Evolutionary conservation across 2,888 invertebrate genomes (phyloP).

Genomic region (Hirudinaria manillensis): DNA sequence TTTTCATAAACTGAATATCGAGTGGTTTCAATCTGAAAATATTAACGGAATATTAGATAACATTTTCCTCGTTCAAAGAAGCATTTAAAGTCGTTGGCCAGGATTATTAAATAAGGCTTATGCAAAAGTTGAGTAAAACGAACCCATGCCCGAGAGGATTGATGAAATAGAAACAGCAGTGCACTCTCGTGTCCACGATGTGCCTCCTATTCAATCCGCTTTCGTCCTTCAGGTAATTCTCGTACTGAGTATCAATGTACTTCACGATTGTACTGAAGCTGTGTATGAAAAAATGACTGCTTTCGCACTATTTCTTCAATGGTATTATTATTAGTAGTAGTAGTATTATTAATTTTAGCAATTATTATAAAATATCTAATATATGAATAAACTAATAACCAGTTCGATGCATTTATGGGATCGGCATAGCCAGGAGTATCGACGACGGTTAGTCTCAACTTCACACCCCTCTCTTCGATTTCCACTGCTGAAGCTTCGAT

Average conservation of each 20-base stretch:
- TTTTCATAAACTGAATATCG: constrained; percentile 53
- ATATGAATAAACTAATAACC: constrained; percentile 39
- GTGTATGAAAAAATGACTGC: constrained; percentile 39
- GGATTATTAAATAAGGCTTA: too few relatives aligned
- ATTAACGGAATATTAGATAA: neutral
- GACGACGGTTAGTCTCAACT: constrained; percentile 51
- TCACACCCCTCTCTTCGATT: constrained; percentile 55
- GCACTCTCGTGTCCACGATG: constrained; percentile 91
- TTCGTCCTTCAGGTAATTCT: constrained; percentile 65
- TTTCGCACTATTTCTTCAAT: too few relatives aligned
- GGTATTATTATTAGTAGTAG: too few relatives aligned
- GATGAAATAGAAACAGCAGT: constrained; percentile 66
- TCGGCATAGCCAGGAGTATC: constrained; percentile 55
- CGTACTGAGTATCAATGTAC: constrained; percentile 93
- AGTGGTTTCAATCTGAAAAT: constrained; percentile 50
- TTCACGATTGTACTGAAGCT: constrained; percentile 88
- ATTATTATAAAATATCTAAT: neutral
- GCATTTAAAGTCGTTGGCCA: too few relatives aligned
- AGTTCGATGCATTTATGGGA: constrained; percentile 51
- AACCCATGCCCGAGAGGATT: constrained; percentile 36
- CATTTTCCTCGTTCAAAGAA: neutral
- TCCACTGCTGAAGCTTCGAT: constrained; percentile 55
- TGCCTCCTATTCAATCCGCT: constrained; percentile 90
- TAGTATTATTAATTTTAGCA: neutral
- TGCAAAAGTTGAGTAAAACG: neutral